Base-by-base conservation (phyloP, 2,797 vertebrate genomes). In the Picus viridis region DNA sequence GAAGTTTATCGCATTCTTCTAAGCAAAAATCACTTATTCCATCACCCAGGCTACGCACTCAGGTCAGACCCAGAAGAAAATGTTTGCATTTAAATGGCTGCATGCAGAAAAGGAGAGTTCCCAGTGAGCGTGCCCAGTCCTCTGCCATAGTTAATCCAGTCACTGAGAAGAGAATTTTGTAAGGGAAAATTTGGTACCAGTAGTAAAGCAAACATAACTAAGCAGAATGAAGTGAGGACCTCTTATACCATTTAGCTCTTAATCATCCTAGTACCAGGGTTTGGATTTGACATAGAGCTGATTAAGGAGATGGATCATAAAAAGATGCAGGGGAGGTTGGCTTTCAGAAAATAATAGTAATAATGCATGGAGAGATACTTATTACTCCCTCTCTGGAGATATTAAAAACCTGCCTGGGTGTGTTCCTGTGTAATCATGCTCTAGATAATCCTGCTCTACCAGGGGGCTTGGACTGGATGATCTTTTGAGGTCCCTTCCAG, bases 1-100 rank as follows among this genome's bases (percentile, higher is more conserved):
- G 5, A 45, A 94, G 43, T 10, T 39, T 61, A 12, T 67, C 81
- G 91, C 79, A 93, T 83, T 91, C 70, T 78, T 34, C 43, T 54
- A 65, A 68, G 78, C 11, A 90, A 82, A 93, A 92, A 79, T 96
- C 77, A 92, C 74, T 88, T 88, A 69, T 76, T 96, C 88, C 80
- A 84, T 92, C 91, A 79, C 58, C 59, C 39, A 86, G 47, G 12
- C 45, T 76, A 57, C 1, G 18, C 5, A 4, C 59, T 83, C 1
- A 0, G 32, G 56, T 70, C 77, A 89, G 85, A 68, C 49, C 4
- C 68, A 53, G 32, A 39, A 15, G 30, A 39, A 15, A 19, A 65
- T 41, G 64, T 86, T 93, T 91, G 58, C 75, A 86, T 94, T 80
- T 86, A 56, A 93, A 83, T 72, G 43, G 72, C 39, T 70, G 41